phyloP scores from a whole-genome alignment of 2,888 invertebrate species.

The Napeogenes sylphis region DNA sequence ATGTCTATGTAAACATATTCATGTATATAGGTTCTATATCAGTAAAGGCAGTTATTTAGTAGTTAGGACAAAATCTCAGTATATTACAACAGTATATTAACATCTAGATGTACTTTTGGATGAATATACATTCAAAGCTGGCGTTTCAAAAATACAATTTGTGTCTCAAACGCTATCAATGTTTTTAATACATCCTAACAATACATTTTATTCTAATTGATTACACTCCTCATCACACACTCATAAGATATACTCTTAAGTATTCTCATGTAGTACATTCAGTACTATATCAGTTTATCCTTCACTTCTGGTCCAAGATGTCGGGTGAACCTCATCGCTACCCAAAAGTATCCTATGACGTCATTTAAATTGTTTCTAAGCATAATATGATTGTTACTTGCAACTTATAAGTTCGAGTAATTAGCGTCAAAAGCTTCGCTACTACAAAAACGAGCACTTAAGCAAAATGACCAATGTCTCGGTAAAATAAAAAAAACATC shows the following conservation, averaged over 20 bases:
- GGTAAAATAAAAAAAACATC: too few species aligned
- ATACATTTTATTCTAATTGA: slow-evolving; percentile 2
- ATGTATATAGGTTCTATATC: too few species aligned
- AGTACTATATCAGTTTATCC: slow-evolving; percentile 1
- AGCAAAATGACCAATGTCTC: too few species aligned
- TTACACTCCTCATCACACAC: neutral
- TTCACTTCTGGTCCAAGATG: neutral
- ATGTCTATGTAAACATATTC: too few species aligned
- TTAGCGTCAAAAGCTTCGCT: neutral
- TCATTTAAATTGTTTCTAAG: too few species aligned
- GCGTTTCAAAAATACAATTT: neutral
- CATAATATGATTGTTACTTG: neutral
- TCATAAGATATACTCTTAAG: slow-evolving; percentile 1
- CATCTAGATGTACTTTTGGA: too few species aligned
- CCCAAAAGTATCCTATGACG: neutral
- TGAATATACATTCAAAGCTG: too few species aligned
- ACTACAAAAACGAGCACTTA: too few species aligned
- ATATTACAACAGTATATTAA: too few species aligned
- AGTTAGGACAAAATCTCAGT: too few species aligned
- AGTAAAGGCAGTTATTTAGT: too few species aligned
- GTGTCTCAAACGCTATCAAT: neutral
- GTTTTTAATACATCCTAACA: neutral
- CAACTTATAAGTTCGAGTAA: neutral
- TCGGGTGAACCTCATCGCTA: neutral
- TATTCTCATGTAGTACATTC: neutral